phyloP scores from a whole-genome alignment of 2,113 vertebrate genomes.

The Callocephalon fimbriatum region DNA sequence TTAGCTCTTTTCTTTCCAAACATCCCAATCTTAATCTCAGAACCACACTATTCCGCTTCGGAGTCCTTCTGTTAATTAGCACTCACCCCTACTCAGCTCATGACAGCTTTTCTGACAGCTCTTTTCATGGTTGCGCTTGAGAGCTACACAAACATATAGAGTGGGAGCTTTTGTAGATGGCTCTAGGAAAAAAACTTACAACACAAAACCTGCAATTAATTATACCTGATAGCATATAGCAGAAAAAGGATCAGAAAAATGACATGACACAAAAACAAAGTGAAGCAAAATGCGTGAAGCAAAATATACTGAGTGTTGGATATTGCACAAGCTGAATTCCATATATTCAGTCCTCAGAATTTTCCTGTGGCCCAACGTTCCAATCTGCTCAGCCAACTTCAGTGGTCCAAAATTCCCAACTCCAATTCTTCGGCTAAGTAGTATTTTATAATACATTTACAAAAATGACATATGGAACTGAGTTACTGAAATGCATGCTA shows the following conservation, averaged over 20 bases:
- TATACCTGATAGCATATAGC: background rate
- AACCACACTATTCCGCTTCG: background rate
- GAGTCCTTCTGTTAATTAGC: slow-evolving; percentile 21
- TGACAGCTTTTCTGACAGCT: background rate
- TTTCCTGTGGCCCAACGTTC: background rate
- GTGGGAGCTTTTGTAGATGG: background rate
- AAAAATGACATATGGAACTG: background rate
- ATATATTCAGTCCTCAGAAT: background rate
- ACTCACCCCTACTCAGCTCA: background rate
- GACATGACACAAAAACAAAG: background rate
- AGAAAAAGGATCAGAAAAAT: background rate
- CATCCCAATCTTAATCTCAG: background rate
- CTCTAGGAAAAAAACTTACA: background rate
- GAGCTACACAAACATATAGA: background rate
- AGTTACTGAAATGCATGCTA: background rate
- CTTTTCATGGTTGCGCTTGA: background rate
- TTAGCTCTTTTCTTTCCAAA: background rate
- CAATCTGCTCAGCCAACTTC: background rate
- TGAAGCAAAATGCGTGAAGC: background rate
- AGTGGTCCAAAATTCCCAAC: background rate
- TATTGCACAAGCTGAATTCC: background rate
- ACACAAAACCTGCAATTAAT: background rate
- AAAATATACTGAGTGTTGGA: background rate
- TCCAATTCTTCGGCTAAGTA: background rate
- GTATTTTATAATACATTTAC: background rate